These are phyloP conservation scores for Xenentodon cancila DNA, from an alignment of 2,797 vertebrate genomes.

Conservation along the genomic window DNA sequence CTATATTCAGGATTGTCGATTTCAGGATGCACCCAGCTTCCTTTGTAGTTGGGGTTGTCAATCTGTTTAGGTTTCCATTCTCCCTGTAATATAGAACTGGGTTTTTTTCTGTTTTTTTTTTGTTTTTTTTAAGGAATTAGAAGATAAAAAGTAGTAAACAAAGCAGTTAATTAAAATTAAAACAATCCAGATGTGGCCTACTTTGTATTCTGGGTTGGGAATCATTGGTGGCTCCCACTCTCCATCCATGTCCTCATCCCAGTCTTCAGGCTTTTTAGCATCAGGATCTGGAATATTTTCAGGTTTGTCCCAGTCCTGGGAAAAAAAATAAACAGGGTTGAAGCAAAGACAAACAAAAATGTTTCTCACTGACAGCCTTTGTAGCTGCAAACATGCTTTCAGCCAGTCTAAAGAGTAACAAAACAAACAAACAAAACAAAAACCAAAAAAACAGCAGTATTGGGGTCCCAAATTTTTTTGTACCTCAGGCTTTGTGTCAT, in stretches of 20 bases:
- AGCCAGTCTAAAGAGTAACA: neutral
- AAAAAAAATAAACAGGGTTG: neutral
- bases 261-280: constrained; percentile 94
- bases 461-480: neutral
- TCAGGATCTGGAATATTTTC: constrained; percentile 96
- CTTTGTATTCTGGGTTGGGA: constrained; percentile 95
- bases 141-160: no score
- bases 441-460: neutral
- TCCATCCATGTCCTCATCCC: constrained; percentile 97
- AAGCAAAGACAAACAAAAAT: neutral
- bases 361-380: no score
- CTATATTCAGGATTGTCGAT: constrained; percentile 87
- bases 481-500: constrained; percentile 92
- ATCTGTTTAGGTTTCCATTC: constrained; percentile 86
- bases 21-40: constrained; percentile 85
- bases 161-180: neutral
- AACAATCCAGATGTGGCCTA: constrained; percentile 34
- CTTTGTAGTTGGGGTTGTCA: constrained; percentile 86
- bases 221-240: constrained; percentile 97
- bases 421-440: no score
- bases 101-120: no score
- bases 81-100: constrained; percentile 68
- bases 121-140: neutral
- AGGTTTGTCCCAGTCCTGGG: constrained; percentile 93
- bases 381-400: no score